Evolutionary conservation across 2,797 vertebrate species (phyloP).

Genomic region (Manis crassicaudata): DNA sequence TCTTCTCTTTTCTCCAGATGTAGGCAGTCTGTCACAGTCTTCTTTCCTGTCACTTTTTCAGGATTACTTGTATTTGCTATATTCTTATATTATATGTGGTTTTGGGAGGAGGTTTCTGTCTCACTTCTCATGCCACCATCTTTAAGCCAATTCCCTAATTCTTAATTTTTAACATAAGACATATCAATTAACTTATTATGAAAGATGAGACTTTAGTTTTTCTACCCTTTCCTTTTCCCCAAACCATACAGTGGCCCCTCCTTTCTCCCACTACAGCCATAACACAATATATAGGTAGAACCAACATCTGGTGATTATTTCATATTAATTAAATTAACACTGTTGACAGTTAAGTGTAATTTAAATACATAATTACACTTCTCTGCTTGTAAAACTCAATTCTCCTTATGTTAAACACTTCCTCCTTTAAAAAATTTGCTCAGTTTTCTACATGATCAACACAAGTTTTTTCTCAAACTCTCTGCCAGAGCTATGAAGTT

Average conservation of each 20-base stretch:
- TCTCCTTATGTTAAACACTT: neutral
- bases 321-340: conserved; percentile 13
- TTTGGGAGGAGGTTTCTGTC: no score
- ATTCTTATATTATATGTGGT: no score
- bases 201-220: neutral
- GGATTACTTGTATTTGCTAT: no score
- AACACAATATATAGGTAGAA: neutral
- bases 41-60: no score
- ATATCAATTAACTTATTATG: neutral
- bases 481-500: neutral
- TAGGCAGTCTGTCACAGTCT: no score
- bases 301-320: neutral
- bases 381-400: neutral
- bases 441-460: neutral
- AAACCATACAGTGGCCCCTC: neutral
- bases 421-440: neutral
- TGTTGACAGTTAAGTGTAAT: neutral
- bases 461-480: neutral
- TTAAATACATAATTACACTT: neutral
- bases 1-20: no score
- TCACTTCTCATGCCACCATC: no score
- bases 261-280: neutral
- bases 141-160: neutral
- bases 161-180: neutral
- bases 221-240: neutral